These are phyloP conservation scores for Mionectes macconnelli DNA, from an alignment of 2,113 vertebrate genomes.

Conservation along the genomic window DNA sequence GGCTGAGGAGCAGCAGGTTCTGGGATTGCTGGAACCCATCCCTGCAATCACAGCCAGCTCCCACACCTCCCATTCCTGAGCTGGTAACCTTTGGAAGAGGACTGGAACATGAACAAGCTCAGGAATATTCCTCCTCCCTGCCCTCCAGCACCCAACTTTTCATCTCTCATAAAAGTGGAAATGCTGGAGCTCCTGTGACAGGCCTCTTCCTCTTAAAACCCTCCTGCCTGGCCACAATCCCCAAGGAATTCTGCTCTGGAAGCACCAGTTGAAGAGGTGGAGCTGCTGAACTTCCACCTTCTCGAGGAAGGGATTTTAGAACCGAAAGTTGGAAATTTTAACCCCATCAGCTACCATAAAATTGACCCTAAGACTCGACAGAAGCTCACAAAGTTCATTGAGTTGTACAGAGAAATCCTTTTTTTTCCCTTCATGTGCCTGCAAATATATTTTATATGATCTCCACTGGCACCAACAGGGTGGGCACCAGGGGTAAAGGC, in stretches of 20 bases:
- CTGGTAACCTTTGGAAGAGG: background rate
- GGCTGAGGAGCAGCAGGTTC: background rate
- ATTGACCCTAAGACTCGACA: background rate
- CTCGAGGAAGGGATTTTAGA: background rate
- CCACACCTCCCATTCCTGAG: fast-evolving
- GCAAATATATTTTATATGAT: background rate
- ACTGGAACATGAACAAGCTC: background rate
- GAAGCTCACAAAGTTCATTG: background rate
- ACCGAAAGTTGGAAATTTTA: background rate
- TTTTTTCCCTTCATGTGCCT: background rate
- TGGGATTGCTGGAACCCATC: background rate
- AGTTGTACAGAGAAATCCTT: background rate
- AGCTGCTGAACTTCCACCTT: background rate
- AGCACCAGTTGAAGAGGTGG: background rate
- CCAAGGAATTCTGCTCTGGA: background rate
- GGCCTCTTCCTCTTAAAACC: background rate
- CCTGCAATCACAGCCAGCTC: background rate
- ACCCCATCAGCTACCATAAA: background rate
- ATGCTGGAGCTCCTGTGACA: background rate
- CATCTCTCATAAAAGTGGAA: background rate
- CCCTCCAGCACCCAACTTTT: background rate
- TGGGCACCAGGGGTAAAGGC: background rate
- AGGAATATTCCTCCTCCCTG: background rate
- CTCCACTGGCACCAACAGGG: background rate
- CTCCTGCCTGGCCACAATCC: background rate